Evolutionary conservation across 2,113 vertebrate genomes (phyloP).

Genomic region (Myotis davidii): DNA sequence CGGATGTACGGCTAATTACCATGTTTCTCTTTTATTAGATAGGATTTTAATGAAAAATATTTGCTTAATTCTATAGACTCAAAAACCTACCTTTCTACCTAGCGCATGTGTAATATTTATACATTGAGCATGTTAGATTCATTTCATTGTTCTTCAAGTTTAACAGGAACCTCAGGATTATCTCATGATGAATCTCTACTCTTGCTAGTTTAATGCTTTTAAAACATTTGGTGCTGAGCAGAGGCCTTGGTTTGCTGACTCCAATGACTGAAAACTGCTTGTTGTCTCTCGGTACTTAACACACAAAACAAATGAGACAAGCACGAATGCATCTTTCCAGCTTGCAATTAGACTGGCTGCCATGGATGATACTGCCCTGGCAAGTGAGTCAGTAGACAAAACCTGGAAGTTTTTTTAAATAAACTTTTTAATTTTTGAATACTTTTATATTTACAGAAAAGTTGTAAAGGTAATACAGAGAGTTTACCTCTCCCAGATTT

Average conservation of each 20-base stretch:
- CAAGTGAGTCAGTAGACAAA: background rate
- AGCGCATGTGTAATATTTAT: background rate
- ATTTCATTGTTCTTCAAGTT: conserved; percentile 35
- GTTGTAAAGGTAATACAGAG: background rate
- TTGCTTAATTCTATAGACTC: background rate
- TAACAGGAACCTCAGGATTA: conserved; percentile 23
- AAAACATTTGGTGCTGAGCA: conserved; percentile 47
- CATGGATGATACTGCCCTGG: background rate
- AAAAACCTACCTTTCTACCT: background rate
- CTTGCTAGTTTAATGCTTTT: conserved; percentile 59
- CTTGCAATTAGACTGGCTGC: background rate
- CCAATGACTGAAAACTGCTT: conserved; percentile 57
- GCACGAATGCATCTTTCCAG: background rate
- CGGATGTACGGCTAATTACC: too few species aligned
- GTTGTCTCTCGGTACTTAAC: conserved; percentile 51
- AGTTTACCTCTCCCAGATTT: background rate
- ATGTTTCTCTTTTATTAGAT: too few species aligned
- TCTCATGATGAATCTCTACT: conserved; percentile 40
- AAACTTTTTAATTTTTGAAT: background rate
- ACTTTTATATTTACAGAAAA: background rate
- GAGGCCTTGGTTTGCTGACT: conserved; percentile 56
- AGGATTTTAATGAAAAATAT: background rate
- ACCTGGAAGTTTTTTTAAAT: background rate
- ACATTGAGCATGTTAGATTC: background rate
- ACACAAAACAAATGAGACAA: background rate